Evolutionary conservation across 2,113 vertebrate species (phyloP), one percentile per base, ranked within the genome.

Genomic region (Motacilla alba): DNA sequence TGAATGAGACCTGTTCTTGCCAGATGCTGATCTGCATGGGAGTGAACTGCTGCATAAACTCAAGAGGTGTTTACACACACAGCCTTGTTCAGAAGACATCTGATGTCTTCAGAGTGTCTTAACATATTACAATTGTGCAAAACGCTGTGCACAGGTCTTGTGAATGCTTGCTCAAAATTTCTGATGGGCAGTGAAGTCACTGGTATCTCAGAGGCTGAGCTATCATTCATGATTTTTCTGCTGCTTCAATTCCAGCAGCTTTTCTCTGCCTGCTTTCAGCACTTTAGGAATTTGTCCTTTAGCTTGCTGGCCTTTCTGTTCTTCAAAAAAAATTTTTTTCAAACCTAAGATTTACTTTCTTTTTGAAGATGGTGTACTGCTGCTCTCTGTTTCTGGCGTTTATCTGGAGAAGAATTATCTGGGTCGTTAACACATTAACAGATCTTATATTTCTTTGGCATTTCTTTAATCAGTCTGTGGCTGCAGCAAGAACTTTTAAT

Each of bases 11-110:
- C 47, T 91, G 67, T 52, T 86, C 59, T 77, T 77, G 72, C 79
- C 74, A 50, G 78, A 56, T 59, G 87, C 76, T 92, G 85, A 67
- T 53, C 68, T 92, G 96, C 92, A 95, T 96, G 95, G 33, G 28
- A 49, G 43, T 81, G 79, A 56, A 49, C 67, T 62, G 68, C 56
- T 20, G 30, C 72, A 17, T 18, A 73, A 63, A 55, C 47, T 23
- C 76, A 30, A 50, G 67, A 81, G 75, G 66, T 95, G 41, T 82
- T 94, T 52, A 39, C 0, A 0, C 0, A 5, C 31, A 35, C 0
- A 2, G 39, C 70, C 33, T 64, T 39, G 15, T 86, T 92, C 77
- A 89, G 90, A 79, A 89, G 62, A 47, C 60, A 46, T 47, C 78
- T 83, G 63, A 37, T 3, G 26, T 53, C 52, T 93, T 95, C 66